These are phyloP conservation scores for Zosterops pallidus DNA, from an alignment of 2,113 vertebrate genomes.

Conservation along the genomic window DNA sequence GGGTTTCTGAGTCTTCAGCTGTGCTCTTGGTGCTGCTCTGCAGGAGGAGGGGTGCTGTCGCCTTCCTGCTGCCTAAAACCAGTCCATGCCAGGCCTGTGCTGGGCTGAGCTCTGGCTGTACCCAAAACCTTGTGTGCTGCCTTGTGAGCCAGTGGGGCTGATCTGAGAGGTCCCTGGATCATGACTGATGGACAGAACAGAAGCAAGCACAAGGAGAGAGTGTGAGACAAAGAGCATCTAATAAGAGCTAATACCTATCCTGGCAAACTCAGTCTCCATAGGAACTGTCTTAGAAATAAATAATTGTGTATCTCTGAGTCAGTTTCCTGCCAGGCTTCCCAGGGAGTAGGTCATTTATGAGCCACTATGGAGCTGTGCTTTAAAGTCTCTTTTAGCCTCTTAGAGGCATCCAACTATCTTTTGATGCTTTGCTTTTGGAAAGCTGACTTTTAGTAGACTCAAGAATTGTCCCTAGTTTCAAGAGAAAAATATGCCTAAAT, in stretches of 20 bases:
- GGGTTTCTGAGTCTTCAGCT: not conserved
- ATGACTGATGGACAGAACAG: not conserved
- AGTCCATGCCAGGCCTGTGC: not conserved
- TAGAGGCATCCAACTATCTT: not conserved
- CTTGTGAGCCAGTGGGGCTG: not conserved
- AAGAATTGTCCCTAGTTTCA: not conserved
- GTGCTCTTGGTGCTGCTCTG: not conserved
- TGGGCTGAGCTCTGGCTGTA: not conserved
- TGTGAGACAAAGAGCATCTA: not conserved
- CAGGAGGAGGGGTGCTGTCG: not conserved
- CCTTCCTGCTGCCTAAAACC: not conserved
- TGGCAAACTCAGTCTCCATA: not conserved
- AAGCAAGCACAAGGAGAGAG: fast-evolving
- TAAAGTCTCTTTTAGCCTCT: not conserved
- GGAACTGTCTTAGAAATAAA: not conserved
- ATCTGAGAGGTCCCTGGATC: not conserved
- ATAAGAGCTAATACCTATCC: not conserved
- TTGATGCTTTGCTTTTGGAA: not conserved
- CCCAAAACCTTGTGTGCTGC: fast-evolving
- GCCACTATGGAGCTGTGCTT: not conserved
- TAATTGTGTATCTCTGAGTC: not conserved
- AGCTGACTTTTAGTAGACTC: not conserved
- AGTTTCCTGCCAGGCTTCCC: not conserved
- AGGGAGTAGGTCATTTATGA: not conserved
- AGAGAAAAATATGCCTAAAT: not conserved